A percentile compares a stretch with the other conserved stretches of the same genome.
These are phyloP conservation scores for Parapsyche elsis DNA, from an alignment of 1,140 invertebrate species.

Conservation along the genomic window DNA sequence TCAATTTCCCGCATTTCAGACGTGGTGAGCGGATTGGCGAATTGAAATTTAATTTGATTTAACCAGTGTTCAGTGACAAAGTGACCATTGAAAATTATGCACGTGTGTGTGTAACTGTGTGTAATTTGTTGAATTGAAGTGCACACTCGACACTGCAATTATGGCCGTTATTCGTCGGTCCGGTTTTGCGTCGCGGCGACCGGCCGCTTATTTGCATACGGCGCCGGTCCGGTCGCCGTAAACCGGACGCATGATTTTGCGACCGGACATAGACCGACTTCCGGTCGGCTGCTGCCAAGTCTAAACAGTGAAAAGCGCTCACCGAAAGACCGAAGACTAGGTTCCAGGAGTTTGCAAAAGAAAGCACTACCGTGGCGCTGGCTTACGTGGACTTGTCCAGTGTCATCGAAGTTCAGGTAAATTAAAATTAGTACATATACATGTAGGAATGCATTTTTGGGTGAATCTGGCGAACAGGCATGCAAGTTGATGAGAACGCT, in stretches of 20 bases:
- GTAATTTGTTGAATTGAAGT: slow-evolving; percentile 6
- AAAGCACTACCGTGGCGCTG: slow-evolving; percentile 65
- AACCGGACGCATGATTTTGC: slow-evolving; percentile 24
- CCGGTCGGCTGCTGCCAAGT: neutral
- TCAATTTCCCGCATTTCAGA: too few relatives aligned
- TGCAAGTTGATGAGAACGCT: too few relatives aligned
- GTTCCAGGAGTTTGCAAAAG: slow-evolving; percentile 1
- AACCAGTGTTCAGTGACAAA: neutral
- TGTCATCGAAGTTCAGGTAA: slow-evolving; percentile 73
- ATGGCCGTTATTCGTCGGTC: neutral
- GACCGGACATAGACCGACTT: slow-evolving; percentile 14
- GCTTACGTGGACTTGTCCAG: slow-evolving; percentile 73
- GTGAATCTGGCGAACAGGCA: too few relatives aligned
- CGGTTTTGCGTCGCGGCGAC: neutral
- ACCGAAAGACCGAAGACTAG: neutral
- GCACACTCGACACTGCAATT: neutral
- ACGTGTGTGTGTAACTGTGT: neutral
- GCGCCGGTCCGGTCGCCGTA: neutral
- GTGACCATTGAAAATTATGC: neutral
- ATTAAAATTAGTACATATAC: neutral
- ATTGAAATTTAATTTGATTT: too few relatives aligned
- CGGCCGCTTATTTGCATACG: neutral
- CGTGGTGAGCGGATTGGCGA: too few relatives aligned
- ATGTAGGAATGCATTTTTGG: too few relatives aligned
- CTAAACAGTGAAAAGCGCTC: neutral